Evolutionary conservation across 1,140 invertebrate species (phyloP), one percentile per base, ranked within the genome.

Genomic region (Pogonus chalceus): DNA sequence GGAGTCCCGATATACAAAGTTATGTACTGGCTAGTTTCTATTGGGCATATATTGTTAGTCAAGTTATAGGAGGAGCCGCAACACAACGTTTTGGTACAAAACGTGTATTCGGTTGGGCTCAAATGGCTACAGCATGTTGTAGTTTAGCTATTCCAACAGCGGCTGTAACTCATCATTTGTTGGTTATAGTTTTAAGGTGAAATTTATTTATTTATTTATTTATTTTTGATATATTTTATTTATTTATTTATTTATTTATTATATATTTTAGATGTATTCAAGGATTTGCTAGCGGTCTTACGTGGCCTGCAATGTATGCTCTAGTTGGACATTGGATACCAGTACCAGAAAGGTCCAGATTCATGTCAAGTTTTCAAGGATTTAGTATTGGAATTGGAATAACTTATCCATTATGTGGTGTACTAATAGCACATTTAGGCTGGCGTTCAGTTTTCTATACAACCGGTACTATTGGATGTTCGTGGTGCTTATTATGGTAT

Each of bases 281-380:
- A 72, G 82, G 82, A 23, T 76, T 82, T 55, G 81, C 81, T n/a
- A 82, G 80, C 56, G 88, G 89, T 47, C 74, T 92, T 23, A 90
- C 87, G 1, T 92, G 88, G 81, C 88, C 89, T 23, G 84, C 87
- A 1, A 90, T 90, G 80, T 89, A 90, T 67, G 83, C 85, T 14
- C 76, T 90, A 35, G 85, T 90, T 59, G 84, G 85, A n/a, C 81
- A 83, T 59, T 92, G 89, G 88, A 87, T 89, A 53, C 89, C 88
- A 14, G 76, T 84, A 1, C 72, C 78, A 18, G 88, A 91, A 69
- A 76, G 86, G 48, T 88, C 82, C 23, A 72, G 82, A 52, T 84
- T 87, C 64, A 85, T 87, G 82, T 85, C 82, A 58, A 84, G 81
- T 61, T 86, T 86, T 64, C 83, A 86, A 78, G 80, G 83, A 66